A percentile compares a stretch with the other conserved stretches of the same genome.
phyloP scores from a whole-genome alignment of 2,797 vertebrate genomes.

The Hyperoplus immaculatus region DNA sequence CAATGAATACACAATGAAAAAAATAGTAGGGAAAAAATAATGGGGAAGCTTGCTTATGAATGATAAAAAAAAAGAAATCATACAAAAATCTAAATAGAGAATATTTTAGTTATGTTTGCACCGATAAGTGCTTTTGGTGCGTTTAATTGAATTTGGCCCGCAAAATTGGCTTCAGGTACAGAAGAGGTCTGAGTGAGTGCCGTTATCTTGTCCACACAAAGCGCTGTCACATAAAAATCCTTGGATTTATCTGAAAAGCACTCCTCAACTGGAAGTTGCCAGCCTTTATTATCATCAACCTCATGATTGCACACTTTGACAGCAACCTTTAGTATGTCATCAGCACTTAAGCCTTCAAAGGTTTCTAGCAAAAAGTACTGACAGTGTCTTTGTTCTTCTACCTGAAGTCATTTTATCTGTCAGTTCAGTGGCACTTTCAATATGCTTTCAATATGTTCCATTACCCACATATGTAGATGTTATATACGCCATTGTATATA shows the following conservation, averaged over 20 bases:
- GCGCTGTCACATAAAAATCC: conserved; percentile 16
- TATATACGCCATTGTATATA: background rate
- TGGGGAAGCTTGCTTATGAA: background rate
- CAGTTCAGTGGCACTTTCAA: background rate
- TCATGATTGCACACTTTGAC: conserved; percentile 15
- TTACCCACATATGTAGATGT: background rate
- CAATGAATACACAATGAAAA: background rate
- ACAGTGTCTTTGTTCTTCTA: conserved; percentile 12
- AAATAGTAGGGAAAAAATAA: background rate
- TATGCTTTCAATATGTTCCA: background rate
- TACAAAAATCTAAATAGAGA: too few relatives aligned
- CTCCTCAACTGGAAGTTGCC: conserved; percentile 21
- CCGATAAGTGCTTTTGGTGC: too few relatives aligned
- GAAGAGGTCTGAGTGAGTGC: conserved; percentile 26
- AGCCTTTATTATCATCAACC: conserved; percentile 25
- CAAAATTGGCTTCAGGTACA: conserved; percentile 5
- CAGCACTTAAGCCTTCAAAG: conserved; percentile 3
- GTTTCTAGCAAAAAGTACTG: conserved; percentile 8
- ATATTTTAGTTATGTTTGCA: background rate
- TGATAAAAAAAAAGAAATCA: background rate
- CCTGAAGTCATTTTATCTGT: conserved; percentile 14
- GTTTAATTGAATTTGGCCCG: too few relatives aligned
- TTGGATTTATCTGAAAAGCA: conserved; percentile 31
- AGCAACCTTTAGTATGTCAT: conserved; percentile 45
- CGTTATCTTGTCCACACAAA: conserved; percentile 7